These are phyloP conservation scores for Pangasius larnaudii DNA, from an alignment of 2,797 vertebrate genomes.

Conservation along the genomic window DNA sequence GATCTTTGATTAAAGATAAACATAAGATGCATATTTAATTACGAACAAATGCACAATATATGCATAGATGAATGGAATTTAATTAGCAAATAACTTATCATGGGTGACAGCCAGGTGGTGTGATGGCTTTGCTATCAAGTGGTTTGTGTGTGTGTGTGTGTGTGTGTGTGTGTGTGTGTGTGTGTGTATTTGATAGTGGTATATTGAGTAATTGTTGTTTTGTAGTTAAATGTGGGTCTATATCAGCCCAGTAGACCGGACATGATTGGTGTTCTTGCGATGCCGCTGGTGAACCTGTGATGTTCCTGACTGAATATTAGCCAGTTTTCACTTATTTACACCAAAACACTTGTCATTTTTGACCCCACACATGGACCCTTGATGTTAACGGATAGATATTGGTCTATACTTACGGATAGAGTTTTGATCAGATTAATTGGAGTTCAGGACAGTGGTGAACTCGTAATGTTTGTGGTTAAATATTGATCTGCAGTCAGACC, in stretches of 20 bases:
- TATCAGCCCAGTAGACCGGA: not conserved
- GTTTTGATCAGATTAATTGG: not conserved
- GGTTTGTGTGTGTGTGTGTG: constrained; percentile 6
- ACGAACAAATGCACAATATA: not conserved
- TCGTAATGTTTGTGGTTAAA: not conserved
- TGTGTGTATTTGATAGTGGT: not conserved
- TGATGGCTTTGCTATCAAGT: not conserved
- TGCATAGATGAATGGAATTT: not conserved
- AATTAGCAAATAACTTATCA: not conserved
- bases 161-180: constrained; percentile 6
- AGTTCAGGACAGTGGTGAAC: not conserved
- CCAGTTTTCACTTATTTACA: not conserved
- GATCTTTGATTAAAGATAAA: not conserved
- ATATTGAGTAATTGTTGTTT: not conserved
- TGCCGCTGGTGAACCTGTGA: not conserved
- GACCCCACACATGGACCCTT: not conserved
- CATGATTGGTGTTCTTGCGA: not conserved
- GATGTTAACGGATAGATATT: no score
- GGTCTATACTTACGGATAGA: not conserved
- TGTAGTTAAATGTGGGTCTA: no score
- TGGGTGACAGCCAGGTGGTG: not conserved
- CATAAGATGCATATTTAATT: not conserved
- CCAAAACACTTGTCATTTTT: not conserved
- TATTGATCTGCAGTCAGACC: not conserved
- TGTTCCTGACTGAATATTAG: not conserved